Evolutionary conservation across 2,888 invertebrate genomes (phyloP), one percentile per base, ranked within the genome.

Genomic region (Drosophila monieri): DNA sequence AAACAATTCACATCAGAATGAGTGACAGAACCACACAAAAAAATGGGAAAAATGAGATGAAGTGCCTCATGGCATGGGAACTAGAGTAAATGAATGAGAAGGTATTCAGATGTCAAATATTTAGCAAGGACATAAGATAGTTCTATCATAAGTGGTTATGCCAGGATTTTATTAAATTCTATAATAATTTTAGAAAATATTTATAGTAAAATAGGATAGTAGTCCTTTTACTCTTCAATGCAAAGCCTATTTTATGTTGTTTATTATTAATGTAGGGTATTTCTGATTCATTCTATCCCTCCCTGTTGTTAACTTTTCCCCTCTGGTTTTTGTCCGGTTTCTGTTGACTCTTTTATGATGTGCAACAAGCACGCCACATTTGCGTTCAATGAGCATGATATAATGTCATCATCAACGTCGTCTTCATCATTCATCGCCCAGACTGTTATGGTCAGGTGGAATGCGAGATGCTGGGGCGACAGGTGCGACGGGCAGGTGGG

Each of bases 381-480:
- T 84, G 80, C 74, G 80, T 78, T 80, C 84, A 84, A 84, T 85
- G 84, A 83, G 84, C 84, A 85, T 85, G 84, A 79, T 77, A 85
- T 81, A 85, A 81, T 81, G 81, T 85, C 84, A 78, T 80, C 80
- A 84, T 84, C 84, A 80, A 83, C 80, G 69, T 68, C 69, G 59
- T 58, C 83, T 59, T 48, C 84, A 66, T 76, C 60, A 60, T 71
- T 55, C 68, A 53, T 57, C 62, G 53, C 64, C 59, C 74, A 52
- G 55, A 57, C 52, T 65, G 66, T 57, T 75, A 48, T 55, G 60
- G 60, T 58, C 68, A 69, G 69, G 52, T 54, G 59, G 47, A 49
- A 51, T 15, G 27, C 35, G 43, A 44, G 44, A 12, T 41, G 32
- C 32, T 14, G 27, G 43, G 35, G 35, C 35, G 14, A n/a, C 35